phyloP scores from a whole-genome alignment of 2,797 vertebrate genomes.

The Lagodon rhomboides region DNA sequence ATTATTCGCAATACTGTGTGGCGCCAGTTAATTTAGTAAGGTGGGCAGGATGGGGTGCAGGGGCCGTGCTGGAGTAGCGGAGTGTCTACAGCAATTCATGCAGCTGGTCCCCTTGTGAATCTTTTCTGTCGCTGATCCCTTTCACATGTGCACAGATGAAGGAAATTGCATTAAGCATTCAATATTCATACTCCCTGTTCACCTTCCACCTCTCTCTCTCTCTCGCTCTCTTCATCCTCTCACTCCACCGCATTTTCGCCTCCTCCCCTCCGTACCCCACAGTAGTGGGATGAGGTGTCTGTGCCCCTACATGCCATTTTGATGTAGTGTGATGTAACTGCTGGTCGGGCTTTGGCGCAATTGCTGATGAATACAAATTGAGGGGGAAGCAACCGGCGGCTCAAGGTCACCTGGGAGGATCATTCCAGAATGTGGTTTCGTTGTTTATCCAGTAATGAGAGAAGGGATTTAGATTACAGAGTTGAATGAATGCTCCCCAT shows the following conservation, averaged over 20 bases:
- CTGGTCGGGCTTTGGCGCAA: constrained; percentile 48
- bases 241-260: constrained; percentile 21
- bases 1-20: constrained; percentile 19
- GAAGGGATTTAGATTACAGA: constrained; percentile 60
- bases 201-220: constrained; percentile 56
- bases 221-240: constrained; percentile 42
- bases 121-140: constrained; percentile 21
- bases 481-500: constrained; percentile 52
- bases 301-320: constrained; percentile 72
- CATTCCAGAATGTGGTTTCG: constrained; percentile 69
- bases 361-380: constrained; percentile 76
- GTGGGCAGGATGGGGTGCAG: background rate
- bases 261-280: constrained; percentile 27
- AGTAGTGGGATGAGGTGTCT: constrained; percentile 46
- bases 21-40: constrained; percentile 15
- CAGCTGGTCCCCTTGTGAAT: constrained; percentile 5
- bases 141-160: constrained; percentile 39
- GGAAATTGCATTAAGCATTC: constrained; percentile 77
- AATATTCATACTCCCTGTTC: constrained; percentile 68
- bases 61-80: constrained; percentile 1
- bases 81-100: background rate
- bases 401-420: constrained; percentile 78
- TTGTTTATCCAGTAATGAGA: constrained; percentile 80
- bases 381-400: constrained; percentile 32
- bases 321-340: constrained; percentile 81